phyloP scores from a whole-genome alignment of 2,888 invertebrate genomes.

The Papilio elwesi region DNA sequence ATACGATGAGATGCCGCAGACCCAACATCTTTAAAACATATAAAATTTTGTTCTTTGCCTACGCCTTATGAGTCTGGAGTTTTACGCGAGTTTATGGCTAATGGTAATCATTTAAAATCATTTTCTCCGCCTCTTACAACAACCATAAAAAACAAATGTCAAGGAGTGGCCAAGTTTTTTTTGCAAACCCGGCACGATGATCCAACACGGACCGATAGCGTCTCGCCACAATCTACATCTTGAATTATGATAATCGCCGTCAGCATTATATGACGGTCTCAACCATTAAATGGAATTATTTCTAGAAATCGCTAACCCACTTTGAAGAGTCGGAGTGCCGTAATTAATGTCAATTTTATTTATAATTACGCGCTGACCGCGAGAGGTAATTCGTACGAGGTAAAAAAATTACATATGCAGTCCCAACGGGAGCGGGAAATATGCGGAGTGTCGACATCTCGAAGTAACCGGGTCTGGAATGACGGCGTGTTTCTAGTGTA shows the following conservation, averaged over 20 bases:
- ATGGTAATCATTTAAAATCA: constrained; percentile 1
- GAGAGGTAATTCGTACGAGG: constrained; percentile 50
- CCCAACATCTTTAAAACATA: no score
- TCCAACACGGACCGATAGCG: constrained; percentile 8
- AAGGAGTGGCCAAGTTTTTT: constrained; percentile 13
- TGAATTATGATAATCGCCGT: constrained; percentile 37
- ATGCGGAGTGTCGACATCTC: constrained; percentile 51
- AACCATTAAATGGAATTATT: constrained; percentile 63
- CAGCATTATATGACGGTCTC: constrained; percentile 61
- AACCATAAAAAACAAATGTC: constrained; percentile 6
- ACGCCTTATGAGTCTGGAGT: no score
- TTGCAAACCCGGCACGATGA: constrained; percentile 11
- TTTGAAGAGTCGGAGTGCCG: constrained; percentile 64
- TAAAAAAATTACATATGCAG: constrained; percentile 59
- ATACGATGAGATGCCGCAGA: no score
- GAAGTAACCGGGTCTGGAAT: constrained; percentile 50
- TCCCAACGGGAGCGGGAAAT: constrained; percentile 43
- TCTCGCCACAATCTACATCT: constrained; percentile 37
- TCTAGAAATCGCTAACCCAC: constrained; percentile 79
- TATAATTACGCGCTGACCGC: constrained; percentile 68
- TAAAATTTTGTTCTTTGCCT: no score
- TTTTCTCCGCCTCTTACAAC: no score
- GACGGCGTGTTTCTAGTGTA: constrained; percentile 42
- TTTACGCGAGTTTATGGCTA: no score
- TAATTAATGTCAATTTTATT: constrained; percentile 81